phyloP scores from a whole-genome alignment of 2,888 invertebrate species.

The Hecatera dysodea region DNA sequence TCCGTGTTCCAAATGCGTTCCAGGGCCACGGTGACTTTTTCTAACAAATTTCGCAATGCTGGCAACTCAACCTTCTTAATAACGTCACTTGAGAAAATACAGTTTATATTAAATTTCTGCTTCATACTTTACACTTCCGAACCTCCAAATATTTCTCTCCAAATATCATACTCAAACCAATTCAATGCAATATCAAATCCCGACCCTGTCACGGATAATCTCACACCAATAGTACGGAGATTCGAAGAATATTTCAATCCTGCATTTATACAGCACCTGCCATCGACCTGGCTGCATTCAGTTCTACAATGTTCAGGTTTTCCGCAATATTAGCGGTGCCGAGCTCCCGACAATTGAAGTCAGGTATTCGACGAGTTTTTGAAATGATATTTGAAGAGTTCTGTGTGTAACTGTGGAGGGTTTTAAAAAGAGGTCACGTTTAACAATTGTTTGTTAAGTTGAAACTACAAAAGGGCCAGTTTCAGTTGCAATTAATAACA shows the following conservation, averaged over 20 bases:
- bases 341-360: constrained; percentile 39
- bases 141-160: not conserved
- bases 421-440: not conserved
- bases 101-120: no score
- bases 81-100: no score
- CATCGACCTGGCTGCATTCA: constrained; percentile 64
- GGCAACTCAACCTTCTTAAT: no score
- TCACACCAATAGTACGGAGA: constrained; percentile 29
- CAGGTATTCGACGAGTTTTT: constrained; percentile 43
- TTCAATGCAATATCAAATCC: constrained; percentile 32
- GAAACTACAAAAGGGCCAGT: not conserved
- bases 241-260: constrained; percentile 53
- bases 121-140: not conserved
- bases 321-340: constrained; percentile 39
- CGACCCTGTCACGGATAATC: constrained; percentile 40
- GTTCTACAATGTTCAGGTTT: constrained; percentile 58
- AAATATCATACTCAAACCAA: constrained; percentile 24
- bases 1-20: no score
- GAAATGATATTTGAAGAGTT: constrained; percentile 27
- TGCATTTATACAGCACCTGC: constrained; percentile 44
- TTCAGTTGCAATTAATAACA: not conserved
- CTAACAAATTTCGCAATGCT: no score
- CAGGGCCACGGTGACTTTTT: no score
- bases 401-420: constrained; percentile 14
- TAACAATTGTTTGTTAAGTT: not conserved